phyloP scores from a whole-genome alignment of 2,888 invertebrate genomes.

The Willowsia nigromaculata region DNA sequence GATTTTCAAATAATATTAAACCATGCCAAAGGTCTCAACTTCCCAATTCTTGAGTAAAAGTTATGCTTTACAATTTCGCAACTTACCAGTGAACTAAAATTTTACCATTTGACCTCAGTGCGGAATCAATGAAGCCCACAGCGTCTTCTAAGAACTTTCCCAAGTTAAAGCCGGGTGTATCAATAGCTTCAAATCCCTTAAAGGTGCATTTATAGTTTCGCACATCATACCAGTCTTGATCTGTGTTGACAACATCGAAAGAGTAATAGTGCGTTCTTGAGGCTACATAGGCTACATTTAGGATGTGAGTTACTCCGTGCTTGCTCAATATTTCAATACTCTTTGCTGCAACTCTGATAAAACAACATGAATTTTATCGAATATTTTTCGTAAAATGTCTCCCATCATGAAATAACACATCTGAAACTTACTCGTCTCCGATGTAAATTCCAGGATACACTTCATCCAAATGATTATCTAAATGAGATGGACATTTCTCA shows the following conservation, averaged over 20 bases:
- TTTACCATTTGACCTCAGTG: constrained; percentile 35
- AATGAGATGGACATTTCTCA: not conserved
- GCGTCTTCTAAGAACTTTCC: constrained; percentile 80
- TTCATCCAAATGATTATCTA: constrained; percentile 79
- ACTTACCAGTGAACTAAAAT: not conserved
- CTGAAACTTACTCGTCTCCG: constrained; percentile 80
- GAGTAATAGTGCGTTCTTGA: constrained; percentile 75
- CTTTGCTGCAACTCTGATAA: constrained; percentile 81
- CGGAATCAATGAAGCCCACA: constrained; percentile 80
- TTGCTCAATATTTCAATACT: constrained; percentile 79
- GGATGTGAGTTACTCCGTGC: constrained; percentile 81
- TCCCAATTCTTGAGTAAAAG: too few species aligned
- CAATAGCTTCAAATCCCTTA: constrained; percentile 81
- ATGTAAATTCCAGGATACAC: constrained; percentile 81
- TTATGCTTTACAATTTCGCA: too few species aligned
- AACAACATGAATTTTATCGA: too few species aligned
- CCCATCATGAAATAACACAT: not conserved
- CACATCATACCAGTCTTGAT: constrained; percentile 25
- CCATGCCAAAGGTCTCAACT: too few species aligned
- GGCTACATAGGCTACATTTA: constrained; percentile 80
- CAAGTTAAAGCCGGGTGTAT: constrained; percentile 80
- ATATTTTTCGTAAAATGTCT: not conserved
- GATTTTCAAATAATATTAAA: too few species aligned
- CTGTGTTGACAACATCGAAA: constrained; percentile 71
- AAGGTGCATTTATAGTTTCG: constrained; percentile 77